Base-by-base conservation (phyloP, 2,888 invertebrate species). In the Mimachlamys varia region DNA sequence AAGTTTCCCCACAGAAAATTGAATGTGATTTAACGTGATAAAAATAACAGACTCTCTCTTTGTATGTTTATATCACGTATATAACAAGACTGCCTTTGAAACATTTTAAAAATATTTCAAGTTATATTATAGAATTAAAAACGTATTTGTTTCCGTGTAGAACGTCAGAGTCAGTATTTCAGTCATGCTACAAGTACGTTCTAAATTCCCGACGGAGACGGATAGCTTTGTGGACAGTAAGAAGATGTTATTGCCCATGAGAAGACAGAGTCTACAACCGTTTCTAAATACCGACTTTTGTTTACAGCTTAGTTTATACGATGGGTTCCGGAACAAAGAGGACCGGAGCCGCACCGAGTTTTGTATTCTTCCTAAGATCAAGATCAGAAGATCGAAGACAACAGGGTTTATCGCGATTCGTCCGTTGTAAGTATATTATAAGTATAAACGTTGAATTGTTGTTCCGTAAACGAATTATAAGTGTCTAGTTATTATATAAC, bases 341-440 rank as follows among this genome's bases (percentile, higher is more conserved):
- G 76, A 76, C 76, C 76, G 76, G 76, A 76, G 76, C 76, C 76
- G 76, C 76, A 76, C 76, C 76, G 76, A 76, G 76, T 76, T 76
- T 76, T 76, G 76, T 76, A 76, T 76, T 76, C 76, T 76, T 76
- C 76, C 76, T 76, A 76, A 76, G 76, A 76, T 76, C 76, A 76
- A 76, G 76, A 76, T 76, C 76, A 76, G 76, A 76, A 76, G 76
- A 76, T 76, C 76, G 76, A 76, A 76, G 33, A 76, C 76, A 27
- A 76, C 76, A 12, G 76, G 76, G 76, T 33, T 76, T 76, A 76
- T 76, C 76, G 12, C 76, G 76, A 19, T 76, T 76, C 76, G 76
- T 27, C 33, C 76, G 33, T 2, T 15, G 76, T 76, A 33, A 76
- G 76, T 76, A 76, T 22, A n/a, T 4, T n/a, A 10, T 10, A 62